Base-by-base conservation (phyloP, 2,113 vertebrate species). In the Rhinoderma darwinii region DNA sequence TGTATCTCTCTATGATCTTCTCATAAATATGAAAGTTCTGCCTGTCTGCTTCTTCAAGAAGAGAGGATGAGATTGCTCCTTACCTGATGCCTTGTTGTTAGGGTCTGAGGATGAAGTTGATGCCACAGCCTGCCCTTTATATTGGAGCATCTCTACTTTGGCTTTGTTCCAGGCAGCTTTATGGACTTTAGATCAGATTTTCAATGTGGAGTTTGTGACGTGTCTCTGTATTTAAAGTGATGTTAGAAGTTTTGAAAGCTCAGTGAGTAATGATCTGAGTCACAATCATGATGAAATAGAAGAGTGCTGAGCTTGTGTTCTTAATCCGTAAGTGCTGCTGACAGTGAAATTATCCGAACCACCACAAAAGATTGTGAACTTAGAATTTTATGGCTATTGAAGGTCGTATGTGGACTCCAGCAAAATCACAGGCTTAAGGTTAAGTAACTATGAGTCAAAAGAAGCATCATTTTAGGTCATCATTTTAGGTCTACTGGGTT, bases 121-220 rank as follows among this genome's bases (percentile, higher is more conserved):
- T 25, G 47, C 35, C 18, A 11, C 39, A 6, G 15, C n/a, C 39
- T 35, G 50, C 56, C 80, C 32, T 87, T 82, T 87, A 87, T 87
- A 87, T 47, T 18, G n/a, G 37, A 59, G 47, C 12, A 12, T 44
- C 18, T 17, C n/a, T 82, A 44, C 17, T 30, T 30, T 61, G 83
- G 25, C 68, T 75, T 4, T 11, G 15, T 39, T 56, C 50, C 72
- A 59, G 59, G n/a, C 50, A 74, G 51, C n/a, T 27, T 59, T 20
- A 18, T 87, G 85, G 54, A 87, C 85, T 87, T 87, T 84, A 61
- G 50, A 56, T 81, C 35, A 78, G 30, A 17, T 39, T 66, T 78
- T 51, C 75, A 68, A 43, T 50, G 78, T 82, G 78, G 85, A 61
- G 51, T 18, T 74, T 17, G 6, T 74, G 78, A 87, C 85, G 78